Base-by-base conservation (phyloP, 2,888 invertebrate species). In the Horisme vitalbata region DNA sequence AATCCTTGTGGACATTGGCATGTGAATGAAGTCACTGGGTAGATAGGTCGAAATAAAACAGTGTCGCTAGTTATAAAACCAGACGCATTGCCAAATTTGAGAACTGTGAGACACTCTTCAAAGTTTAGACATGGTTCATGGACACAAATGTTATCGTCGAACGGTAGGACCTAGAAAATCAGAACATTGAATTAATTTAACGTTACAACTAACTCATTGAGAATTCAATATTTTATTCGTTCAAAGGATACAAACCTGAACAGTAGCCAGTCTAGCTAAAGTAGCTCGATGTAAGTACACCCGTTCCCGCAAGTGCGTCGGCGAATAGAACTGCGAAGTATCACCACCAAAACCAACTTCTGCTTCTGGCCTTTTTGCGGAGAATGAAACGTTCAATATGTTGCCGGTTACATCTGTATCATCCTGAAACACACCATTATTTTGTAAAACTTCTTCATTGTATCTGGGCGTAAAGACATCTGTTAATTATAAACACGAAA, bases 81-180 rank as follows among this genome's bases (percentile, higher is more conserved):
- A 0, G 96, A 95, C 0, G 98, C 98, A 74, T 97, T 97, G 1
- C 97, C 97, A 66, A 98, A 98, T 76, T 96, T 96, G 13, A 98
- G 89, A 2, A 97, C 95, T 0, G 97, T 97, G 11, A 96, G 86
- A 62, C 99, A 99, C 69, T 96, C 95, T 72, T 99, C 98, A 72
- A 94, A 98, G 82, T 98, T 98, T 1, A 97, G 90, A 68, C 99
- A 99, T 0, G 98, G 98, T 71, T 99, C 99, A 38, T 96, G 93
- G 0, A 98, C 96, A 79, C 99, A 99, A 0, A 99, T 91, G 83
- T 98, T 98, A 77, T 99, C 99, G 71, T 98, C 98, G 78, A 99
- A 99, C 0, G 99, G 98, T 5, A 98, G 83, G 0, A 99, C 96
- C 92, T 95, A 63, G 4, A 41, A 37, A 4, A 24, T 10, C 10